Evolutionary conservation across 2,888 invertebrate genomes (phyloP), one percentile per base, ranked within the genome.

Genomic region (Sminthurides aquaticus): DNA sequence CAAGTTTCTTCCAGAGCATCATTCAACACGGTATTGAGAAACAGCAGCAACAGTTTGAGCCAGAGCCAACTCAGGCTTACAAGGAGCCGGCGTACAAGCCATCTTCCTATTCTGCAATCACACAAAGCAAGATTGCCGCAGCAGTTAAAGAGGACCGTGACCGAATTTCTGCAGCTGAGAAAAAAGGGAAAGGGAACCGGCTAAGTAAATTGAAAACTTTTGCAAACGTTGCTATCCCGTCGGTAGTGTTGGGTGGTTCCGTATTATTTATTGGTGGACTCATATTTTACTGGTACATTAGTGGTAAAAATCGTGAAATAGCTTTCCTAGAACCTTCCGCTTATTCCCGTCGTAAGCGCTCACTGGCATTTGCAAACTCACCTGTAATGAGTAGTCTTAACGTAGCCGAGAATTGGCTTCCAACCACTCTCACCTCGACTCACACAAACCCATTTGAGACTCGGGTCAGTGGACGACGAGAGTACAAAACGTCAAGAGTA

Each of bases 231-330:
- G 84, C 89, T 76, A 79, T 89, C 1, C 89, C 89, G 22, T 89
- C 89, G 0, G 79, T 89, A 3, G 86, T 90, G 75, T 89, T 89
- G 11, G 89, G 89, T n/a, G 89, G 90, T 18, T 89, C 90, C 0
- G 90, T 90, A 1, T 78, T 90, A 26, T 88, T 89, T 0, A 82
- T 90, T n/a, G 89, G 89, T 3, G 89, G 89, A 0, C 87, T 89
- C 0, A 89, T 89, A 0, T 85, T 90, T 67, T 89, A 89, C 8
- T 82, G 88, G 76, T 77, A 75, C 70, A 69, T 76, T 57, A 74
- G 69, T 62, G 72, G 75, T 25, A 64, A 65, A 60, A 74, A 74
- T 60, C 67, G 74, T 48, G 71, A 74, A 65, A 68, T 70, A 43
- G 70, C 71, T 62, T 71, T 71, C 59, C 65, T 71, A 49, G 71